Percentiles rank a stretch among this genome's conserved stretches.
These are phyloP conservation scores for Setophaga kirtlandii DNA, from an alignment of 2,113 vertebrate genomes.

Conservation along the genomic window DNA sequence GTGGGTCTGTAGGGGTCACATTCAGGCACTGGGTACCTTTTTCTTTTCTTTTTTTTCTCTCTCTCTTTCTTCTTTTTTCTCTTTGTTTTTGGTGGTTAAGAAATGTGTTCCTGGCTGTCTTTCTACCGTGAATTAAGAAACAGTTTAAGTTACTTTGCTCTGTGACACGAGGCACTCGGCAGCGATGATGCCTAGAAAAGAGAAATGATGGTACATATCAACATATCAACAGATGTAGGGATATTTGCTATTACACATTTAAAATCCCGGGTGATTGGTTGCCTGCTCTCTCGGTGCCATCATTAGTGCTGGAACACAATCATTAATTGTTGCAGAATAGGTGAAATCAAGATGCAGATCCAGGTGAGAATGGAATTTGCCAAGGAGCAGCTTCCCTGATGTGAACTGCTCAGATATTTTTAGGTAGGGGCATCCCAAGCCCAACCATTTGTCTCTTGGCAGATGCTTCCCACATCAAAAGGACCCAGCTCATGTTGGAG, in stretches of 20 bases:
- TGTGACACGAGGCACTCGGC: not conserved
- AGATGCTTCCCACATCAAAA: constrained; percentile 46
- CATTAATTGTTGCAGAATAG: not conserved
- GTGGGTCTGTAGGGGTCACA: not conserved
- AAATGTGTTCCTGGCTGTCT: not conserved
- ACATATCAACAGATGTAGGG: not conserved
- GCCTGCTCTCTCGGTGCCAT: not conserved
- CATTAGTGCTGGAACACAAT: not conserved
- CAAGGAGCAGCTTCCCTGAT: not conserved
- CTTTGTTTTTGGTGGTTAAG: not conserved
- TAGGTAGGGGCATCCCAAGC: constrained; percentile 12
- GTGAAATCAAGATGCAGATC: not conserved
- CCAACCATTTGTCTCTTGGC: not conserved
- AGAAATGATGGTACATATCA: not conserved
- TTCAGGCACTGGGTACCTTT: not conserved
- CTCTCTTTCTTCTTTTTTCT: no score
- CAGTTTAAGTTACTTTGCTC: not conserved
- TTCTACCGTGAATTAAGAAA: not conserved
- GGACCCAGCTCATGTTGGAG: not conserved
- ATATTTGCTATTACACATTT: not conserved
- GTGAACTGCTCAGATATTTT: constrained; percentile 38
- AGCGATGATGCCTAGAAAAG: not conserved
- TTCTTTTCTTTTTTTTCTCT: not conserved
- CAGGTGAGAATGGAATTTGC: not conserved
- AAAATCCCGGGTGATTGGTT: not conserved